Conservation (phyloP, 2,888 invertebrate species). For the Caenorhabditis afra region DNA sequence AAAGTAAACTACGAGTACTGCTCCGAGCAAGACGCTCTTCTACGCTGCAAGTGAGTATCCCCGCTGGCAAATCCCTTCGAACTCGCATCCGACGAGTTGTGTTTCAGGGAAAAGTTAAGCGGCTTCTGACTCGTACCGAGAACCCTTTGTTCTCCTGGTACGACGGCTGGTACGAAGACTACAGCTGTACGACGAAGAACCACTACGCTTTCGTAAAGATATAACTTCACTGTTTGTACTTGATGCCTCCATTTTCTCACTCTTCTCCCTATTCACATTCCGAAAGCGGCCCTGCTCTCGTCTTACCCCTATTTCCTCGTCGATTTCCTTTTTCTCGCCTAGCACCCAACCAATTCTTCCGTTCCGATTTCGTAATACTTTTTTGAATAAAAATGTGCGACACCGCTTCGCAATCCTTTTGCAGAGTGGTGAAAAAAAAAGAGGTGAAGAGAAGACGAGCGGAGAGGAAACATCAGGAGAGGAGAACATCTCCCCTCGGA, state of each 20-base stretch:
- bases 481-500: conserved; percentile 25
- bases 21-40: no score
- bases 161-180: no score
- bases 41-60: no score
- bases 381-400: conserved; percentile 29
- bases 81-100: no score
- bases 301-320: conserved; percentile 7
- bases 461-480: not conserved
- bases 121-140: no score
- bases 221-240: conserved; percentile 1
- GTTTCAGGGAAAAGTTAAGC: no score
- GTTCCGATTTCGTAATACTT: conserved; percentile 22
- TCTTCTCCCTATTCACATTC: not conserved
- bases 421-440: not conserved
- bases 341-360: conserved; percentile 17
- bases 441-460: not conserved
- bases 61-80: no score
- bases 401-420: not conserved
- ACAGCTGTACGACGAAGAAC: not conserved
- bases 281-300: not conserved
- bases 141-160: no score
- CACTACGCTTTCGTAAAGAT: not conserved
- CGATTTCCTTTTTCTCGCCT: conserved; percentile 12
- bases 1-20: not conserved
- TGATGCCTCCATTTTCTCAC: not conserved